These are phyloP conservation scores for Enteromius mattozi DNA, from an alignment of 2,797 vertebrate genomes.

Conservation along the genomic window DNA sequence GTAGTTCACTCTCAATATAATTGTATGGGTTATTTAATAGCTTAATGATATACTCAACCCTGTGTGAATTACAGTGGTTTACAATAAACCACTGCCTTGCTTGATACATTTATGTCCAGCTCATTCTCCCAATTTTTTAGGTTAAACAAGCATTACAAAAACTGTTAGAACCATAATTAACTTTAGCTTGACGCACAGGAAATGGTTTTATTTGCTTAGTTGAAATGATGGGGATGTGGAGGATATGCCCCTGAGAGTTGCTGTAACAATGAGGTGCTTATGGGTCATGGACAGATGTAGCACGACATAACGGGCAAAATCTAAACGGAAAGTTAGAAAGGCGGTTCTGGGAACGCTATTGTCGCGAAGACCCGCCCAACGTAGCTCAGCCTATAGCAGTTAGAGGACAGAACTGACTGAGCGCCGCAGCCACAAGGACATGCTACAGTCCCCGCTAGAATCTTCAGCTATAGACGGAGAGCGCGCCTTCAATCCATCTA, in stretches of 20 bases:
- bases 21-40: background rate
- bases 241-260: conserved; percentile 3
- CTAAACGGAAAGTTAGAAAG: conserved; percentile 21
- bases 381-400: conserved; percentile 21
- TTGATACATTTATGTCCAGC: background rate
- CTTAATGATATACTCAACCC: background rate
- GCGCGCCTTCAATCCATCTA: conserved; percentile 32
- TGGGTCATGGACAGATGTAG: conserved; percentile 28
- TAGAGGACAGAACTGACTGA: conserved; percentile 11
- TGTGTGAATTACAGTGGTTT: conserved; percentile 6
- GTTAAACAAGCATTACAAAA: background rate
- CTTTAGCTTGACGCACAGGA: conserved; percentile 21
- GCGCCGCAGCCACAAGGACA: conserved; percentile 58
- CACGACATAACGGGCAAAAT: background rate
- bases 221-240: background rate
- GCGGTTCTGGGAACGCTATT: conserved; percentile 21
- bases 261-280: conserved; percentile 12
- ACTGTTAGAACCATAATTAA: conserved; percentile 4
- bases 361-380: conserved; percentile 42
- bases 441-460: conserved; percentile 34
- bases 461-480: conserved; percentile 30
- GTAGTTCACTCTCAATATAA: background rate
- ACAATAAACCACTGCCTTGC: background rate
- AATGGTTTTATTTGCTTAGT: conserved; percentile 15
- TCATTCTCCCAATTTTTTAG: background rate